Conservation (phyloP, 2,888 invertebrate genomes). For the Mechanitis messenoides region DNA sequence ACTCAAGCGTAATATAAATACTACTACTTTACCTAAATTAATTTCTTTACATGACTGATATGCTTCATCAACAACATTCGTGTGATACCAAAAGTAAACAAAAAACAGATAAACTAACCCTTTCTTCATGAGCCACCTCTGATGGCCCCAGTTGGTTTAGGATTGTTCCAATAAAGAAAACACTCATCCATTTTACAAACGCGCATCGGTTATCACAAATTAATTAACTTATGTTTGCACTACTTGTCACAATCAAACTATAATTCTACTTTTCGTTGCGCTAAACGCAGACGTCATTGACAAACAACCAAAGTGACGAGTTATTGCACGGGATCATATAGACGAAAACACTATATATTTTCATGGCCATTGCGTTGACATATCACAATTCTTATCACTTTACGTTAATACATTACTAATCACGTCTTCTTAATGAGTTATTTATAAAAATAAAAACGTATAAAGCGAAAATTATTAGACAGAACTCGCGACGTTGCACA, state of each 20-base stretch:
- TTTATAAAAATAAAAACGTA: conserved; percentile 74
- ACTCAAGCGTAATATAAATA: conserved; percentile 18
- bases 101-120: conserved; percentile 73
- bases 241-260: conserved; percentile 74
- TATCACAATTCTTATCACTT: conserved; percentile 74
- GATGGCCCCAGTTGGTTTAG: conserved; percentile 67
- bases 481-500: conserved; percentile 74
- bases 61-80: conserved; percentile 7
- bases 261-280: conserved; percentile 75
- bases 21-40: conserved; percentile 1
- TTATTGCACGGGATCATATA: conserved; percentile 71
- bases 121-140: conserved; percentile 76
- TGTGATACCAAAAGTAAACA: conserved; percentile 33
- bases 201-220: conserved; percentile 68
- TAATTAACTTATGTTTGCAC: conserved; percentile 67
- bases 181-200: conserved; percentile 73
- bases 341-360: conserved; percentile 68
- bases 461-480: conserved; percentile 72
- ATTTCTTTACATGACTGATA: conserved; percentile 6
- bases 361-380: conserved; percentile 60
- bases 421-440: conserved; percentile 62
- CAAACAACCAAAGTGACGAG: conserved; percentile 76
- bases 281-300: conserved; percentile 77
- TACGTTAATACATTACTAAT: conserved; percentile 65
- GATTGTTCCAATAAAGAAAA: conserved; percentile 65